Evolutionary conservation across 2,888 invertebrate genomes (phyloP), one percentile per base, ranked within the genome.

Genomic region (Himalopsyche japonica): DNA sequence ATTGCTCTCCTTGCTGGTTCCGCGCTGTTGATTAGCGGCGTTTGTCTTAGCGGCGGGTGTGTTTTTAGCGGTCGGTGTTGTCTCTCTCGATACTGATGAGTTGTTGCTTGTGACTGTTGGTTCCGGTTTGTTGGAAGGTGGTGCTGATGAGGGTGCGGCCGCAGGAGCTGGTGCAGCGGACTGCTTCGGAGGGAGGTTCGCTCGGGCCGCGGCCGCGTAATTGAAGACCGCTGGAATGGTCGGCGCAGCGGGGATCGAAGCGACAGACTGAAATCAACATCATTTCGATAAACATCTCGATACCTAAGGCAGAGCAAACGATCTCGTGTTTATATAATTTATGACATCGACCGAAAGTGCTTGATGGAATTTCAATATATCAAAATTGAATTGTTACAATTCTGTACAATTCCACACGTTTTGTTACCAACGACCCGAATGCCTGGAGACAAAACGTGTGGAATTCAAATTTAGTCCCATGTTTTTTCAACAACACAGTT

Each of bases 151-250:
- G 2, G 79, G 80, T 8, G 80, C 18, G 2, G 85, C 76, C 4
- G 27, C 80, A 3, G 15, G 15, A 0, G 82, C 76, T 8, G 76
- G 64, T 1, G 70, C 57, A 18, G 85, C 5, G n/a, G 82, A 8
- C 15, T 47, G 80, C 79, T 83, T 84, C 7, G 87, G 48, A 0
- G 87, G 87, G 8, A 87, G 84, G 30, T 87, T 87, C 37, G 87
- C 87, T 27, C 86, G 79, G 4, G 87, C 87, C 7, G 87, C 87
- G 0, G 87, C 87, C 8, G 87, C 87, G 27, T 86, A 87, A 49
- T 87, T 87, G 81, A 87, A 87, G 30, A 87, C 87, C 10, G 84
- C 84, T 15, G 86, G 87, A 0, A 86, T 79, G 18, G 85, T 76
- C 2, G 84, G 82, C 7, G 84, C 84, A 18, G 84, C 84, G 12